Percentiles rank a stretch among this genome's conserved stretches.
phyloP scores from a whole-genome alignment of 2,113 vertebrate species.

The Callocephalon fimbriatum region DNA sequence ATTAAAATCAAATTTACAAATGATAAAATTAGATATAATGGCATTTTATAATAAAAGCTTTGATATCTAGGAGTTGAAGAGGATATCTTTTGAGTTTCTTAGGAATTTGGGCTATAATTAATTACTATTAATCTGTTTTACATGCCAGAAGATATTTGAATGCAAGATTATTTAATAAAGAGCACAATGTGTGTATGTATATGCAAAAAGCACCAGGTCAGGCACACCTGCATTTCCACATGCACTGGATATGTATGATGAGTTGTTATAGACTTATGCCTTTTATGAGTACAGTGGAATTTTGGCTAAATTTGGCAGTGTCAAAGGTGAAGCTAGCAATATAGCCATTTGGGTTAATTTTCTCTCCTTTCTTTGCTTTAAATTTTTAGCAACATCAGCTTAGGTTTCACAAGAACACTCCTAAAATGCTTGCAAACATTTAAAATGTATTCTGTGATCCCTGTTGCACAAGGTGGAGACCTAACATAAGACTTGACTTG shows the following conservation, averaged over 20 bases:
- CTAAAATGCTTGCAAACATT: neutral
- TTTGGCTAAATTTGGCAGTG: conserved; percentile 6
- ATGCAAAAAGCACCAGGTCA: neutral
- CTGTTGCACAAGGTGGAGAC: conserved; percentile 49
- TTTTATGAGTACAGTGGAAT: neutral
- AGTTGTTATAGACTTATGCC: neutral
- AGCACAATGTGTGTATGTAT: neutral
- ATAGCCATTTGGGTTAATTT: conserved; percentile 10
- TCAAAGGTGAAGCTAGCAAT: neutral
- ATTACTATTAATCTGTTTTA: neutral
- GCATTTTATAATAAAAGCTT: conserved; percentile 25
- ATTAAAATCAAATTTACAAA: conserved; percentile 64
- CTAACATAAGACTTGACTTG: conserved; percentile 24
- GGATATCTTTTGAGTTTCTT: neutral
- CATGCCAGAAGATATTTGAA: neutral
- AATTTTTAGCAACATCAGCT: neutral
- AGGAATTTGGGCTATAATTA: neutral
- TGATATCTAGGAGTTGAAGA: neutral
- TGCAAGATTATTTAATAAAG: neutral
- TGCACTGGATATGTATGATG: neutral
- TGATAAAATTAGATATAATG: conserved; percentile 41
- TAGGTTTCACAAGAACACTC: neutral
- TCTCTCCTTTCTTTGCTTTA: conserved; percentile 2
- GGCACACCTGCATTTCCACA: neutral
- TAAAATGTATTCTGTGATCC: neutral